Evolutionary conservation across 2,797 vertebrate genomes (phyloP).

Genomic region (Onychomys leucogaster): DNA sequence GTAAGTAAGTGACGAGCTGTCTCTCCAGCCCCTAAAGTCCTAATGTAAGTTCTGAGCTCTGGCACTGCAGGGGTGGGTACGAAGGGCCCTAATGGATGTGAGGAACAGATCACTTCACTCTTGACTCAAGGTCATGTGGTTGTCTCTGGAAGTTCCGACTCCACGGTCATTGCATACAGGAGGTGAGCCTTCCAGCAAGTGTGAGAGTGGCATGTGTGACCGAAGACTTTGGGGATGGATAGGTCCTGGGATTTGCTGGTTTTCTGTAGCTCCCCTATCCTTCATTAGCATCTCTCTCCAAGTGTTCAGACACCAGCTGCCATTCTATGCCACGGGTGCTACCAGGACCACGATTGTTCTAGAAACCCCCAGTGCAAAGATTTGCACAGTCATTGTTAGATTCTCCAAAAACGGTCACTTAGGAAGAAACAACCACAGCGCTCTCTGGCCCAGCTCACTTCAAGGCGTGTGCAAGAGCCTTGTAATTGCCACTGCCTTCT

Average conservation of each 20-base stretch:
- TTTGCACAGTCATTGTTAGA: slow-evolving; percentile 42
- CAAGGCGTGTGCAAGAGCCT: not conserved
- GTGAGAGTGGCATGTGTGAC: too few relatives aligned
- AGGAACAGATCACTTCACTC: not conserved
- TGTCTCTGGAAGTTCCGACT: not conserved
- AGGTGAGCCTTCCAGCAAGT: too few relatives aligned
- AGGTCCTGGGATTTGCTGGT: too few relatives aligned
- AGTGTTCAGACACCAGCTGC: not conserved
- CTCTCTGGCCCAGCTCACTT: not conserved
- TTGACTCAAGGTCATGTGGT: not conserved
- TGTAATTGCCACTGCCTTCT: not conserved
- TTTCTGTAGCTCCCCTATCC: not conserved
- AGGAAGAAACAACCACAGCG: not conserved
- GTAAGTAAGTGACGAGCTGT: not conserved
- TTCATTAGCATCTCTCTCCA: too few relatives aligned
- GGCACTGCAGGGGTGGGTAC: not conserved
- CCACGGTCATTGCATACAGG: too few relatives aligned
- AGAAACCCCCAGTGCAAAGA: slow-evolving; percentile 39
- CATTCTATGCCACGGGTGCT: not conserved
- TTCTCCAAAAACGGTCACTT: not conserved
- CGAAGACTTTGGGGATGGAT: not conserved
- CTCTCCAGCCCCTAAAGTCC: not conserved
- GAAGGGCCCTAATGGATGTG: not conserved
- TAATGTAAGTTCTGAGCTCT: not conserved
- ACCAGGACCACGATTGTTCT: not conserved